Conservation (phyloP, 2,888 invertebrate species). For the Marasmarcha lunaedactyla region DNA sequence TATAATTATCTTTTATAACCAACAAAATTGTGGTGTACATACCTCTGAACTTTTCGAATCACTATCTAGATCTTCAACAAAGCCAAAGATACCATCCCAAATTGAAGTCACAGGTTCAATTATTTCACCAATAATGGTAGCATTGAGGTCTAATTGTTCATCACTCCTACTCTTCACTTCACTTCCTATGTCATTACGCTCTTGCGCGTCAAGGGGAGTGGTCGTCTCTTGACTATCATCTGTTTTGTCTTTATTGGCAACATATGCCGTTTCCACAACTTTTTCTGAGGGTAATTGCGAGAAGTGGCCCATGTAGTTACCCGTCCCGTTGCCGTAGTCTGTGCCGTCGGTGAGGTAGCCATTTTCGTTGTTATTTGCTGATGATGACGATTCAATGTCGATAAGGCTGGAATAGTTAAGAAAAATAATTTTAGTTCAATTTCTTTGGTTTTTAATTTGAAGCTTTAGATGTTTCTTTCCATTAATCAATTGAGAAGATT, state of each 20-base stretch:
- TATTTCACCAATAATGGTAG: constrained; percentile 44
- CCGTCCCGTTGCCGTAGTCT: constrained; percentile 54
- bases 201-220: neutral
- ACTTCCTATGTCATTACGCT: too few relatives aligned
- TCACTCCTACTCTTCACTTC: neutral
- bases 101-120: constrained; percentile 41
- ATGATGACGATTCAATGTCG: constrained; percentile 77
- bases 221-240: constrained; percentile 32
- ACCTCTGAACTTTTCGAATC: constrained; percentile 44
- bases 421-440: neutral
- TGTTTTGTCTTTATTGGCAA: constrained; percentile 24
- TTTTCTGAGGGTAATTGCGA: constrained; percentile 22
- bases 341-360: constrained; percentile 57
- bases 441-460: too few relatives aligned
- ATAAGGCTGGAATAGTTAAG: constrained; percentile 58
- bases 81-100: constrained; percentile 55
- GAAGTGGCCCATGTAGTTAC: constrained; percentile 33
- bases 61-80: constrained; percentile 48
- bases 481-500: too few relatives aligned
- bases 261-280: constrained; percentile 37
- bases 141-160: constrained; percentile 44
- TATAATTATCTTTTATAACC: too few relatives aligned
- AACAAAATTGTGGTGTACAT: too few relatives aligned
- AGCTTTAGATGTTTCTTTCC: too few relatives aligned
- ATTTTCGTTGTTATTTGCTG: constrained; percentile 60